phyloP scores from a whole-genome alignment of 2,113 vertebrate genomes.

The Uropsilus gracilis region DNA sequence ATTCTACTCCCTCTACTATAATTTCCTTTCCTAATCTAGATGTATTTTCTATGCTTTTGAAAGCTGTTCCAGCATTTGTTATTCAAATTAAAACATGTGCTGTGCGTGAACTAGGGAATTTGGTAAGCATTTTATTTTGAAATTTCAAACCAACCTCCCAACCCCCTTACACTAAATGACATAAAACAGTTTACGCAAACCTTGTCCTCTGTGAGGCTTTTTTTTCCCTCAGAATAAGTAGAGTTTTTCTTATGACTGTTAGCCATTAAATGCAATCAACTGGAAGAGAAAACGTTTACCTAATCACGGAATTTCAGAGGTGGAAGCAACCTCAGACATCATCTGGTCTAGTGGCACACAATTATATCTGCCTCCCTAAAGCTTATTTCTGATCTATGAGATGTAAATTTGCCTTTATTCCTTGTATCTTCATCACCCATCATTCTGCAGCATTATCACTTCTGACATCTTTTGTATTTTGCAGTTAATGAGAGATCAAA shows the following conservation, averaged over 20 bases:
- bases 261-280: not conserved
- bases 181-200: constrained; percentile 43
- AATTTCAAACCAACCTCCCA: constrained; percentile 26
- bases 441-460: not conserved
- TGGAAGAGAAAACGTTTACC: not conserved
- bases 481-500: not conserved
- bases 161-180: constrained; percentile 11
- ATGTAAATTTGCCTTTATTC: not conserved
- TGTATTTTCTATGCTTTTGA: constrained; percentile 16
- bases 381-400: not conserved
- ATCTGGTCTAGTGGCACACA: not conserved
- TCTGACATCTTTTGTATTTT: not conserved
- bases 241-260: not conserved
- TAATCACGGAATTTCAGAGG: not conserved
- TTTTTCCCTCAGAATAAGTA: not conserved
- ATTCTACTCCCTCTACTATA: not conserved
- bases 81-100: constrained; percentile 52
- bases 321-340: not conserved
- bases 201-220: not conserved
- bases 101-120: constrained; percentile 24
- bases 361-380: not conserved
- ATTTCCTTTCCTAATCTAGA: constrained; percentile 46
- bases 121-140: constrained; percentile 56
- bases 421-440: not conserved
- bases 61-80: constrained; percentile 46